A percentile compares a stretch with the other conserved stretches of the same genome.
phyloP scores from a whole-genome alignment of 2,113 vertebrate genomes.

The Bombycilla garrulus region DNA sequence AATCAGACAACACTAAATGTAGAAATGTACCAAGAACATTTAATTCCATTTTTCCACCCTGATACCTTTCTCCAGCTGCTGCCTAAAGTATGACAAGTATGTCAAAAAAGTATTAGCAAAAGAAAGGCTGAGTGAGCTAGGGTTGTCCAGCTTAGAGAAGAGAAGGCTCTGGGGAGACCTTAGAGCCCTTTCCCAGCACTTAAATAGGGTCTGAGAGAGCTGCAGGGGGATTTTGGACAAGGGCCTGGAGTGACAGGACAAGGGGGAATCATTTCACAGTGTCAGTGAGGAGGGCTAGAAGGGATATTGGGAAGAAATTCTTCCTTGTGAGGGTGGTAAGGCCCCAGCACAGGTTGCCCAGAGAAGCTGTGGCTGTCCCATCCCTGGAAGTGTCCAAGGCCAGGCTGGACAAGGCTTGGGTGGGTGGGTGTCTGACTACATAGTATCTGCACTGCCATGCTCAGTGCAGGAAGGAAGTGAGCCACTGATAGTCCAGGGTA shows the following conservation, averaged over 20 bases:
- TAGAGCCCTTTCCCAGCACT: not conserved
- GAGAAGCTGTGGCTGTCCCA: not conserved
- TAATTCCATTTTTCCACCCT: not conserved
- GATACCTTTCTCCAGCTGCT: not conserved
- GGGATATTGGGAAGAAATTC: not conserved
- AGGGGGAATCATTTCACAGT: not conserved
- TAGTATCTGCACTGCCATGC: not conserved
- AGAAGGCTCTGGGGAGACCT: accelerated
- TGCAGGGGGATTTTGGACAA: not conserved
- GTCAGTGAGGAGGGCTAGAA: not conserved
- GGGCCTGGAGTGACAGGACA: not conserved
- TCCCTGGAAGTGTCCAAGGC: not conserved
- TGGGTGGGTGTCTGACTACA: not conserved
- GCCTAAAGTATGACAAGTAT: not conserved
- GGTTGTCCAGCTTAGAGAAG: not conserved
- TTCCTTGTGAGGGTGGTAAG: not conserved
- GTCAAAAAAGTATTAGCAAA: not conserved
- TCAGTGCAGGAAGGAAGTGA: not conserved
- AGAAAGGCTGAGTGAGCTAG: not conserved
- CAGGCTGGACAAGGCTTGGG: not conserved
- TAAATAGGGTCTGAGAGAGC: not conserved
- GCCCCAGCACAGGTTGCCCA: not conserved
- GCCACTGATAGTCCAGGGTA: not conserved
- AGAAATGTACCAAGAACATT: not conserved
- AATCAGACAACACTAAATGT: not conserved